Conservation (phyloP, 1,140 invertebrate species). For the Zaprionus gabonicus region DNA sequence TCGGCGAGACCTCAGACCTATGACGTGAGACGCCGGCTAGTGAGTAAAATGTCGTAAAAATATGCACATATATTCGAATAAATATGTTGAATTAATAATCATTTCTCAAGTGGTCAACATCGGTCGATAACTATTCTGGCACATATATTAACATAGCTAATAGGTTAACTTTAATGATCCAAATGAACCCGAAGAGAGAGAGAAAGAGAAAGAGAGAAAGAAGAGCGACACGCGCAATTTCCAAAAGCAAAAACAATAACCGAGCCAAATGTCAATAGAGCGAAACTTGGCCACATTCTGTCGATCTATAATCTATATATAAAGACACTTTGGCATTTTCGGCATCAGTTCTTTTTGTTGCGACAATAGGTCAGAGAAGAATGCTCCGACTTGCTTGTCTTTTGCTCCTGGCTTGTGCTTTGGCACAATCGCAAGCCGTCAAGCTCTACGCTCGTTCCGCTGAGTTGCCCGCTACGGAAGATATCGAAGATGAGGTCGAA, state of each 20-base stretch:
- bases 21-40: neutral
- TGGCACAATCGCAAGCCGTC: slow-evolving; percentile 14
- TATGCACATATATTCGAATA: slow-evolving; percentile 37
- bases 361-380: slow-evolving; percentile 20
- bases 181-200: slow-evolving; percentile 9
- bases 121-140: slow-evolving; percentile 6
- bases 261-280: neutral
- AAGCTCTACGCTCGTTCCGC: slow-evolving; percentile 3
- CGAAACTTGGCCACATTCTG: neutral
- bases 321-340: slow-evolving; percentile 3
- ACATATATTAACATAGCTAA: slow-evolving; percentile 33
- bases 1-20: neutral
- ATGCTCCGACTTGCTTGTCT: slow-evolving; percentile 10
- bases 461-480: neutral
- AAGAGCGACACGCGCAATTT: neutral
- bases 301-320: slow-evolving; percentile 32
- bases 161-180: slow-evolving; percentile 34
- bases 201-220: neutral
- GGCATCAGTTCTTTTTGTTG: slow-evolving; percentile 28
- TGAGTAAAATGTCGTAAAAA: neutral
- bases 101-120: slow-evolving; percentile 4
- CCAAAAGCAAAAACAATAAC: neutral
- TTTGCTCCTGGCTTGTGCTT: slow-evolving; percentile 13
- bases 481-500: slow-evolving; percentile 18
- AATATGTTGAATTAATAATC: slow-evolving; percentile 23